Percentiles rank a stretch among this genome's conserved stretches.
Conservation (phyloP, 2,797 vertebrate species). For the Myotis daubentonii region DNA sequence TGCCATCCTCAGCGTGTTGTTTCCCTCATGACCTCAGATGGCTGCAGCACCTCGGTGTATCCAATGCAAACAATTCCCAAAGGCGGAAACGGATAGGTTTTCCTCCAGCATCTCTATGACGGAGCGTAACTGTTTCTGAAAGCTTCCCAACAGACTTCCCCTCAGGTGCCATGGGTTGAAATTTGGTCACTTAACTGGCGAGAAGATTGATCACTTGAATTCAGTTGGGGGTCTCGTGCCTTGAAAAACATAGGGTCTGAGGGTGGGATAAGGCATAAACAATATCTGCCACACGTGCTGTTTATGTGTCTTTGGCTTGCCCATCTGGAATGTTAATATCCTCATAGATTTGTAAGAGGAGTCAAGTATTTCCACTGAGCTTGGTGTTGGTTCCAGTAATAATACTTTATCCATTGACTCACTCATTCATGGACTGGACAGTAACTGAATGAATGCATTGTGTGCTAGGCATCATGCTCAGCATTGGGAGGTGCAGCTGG, state of each 20-base stretch:
- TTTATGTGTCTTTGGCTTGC: background rate
- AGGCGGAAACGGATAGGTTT: background rate
- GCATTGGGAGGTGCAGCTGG: background rate
- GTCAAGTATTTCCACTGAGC: slow-evolving; percentile 8
- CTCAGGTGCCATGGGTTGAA: background rate
- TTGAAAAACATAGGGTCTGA: background rate
- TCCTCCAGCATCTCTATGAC: background rate
- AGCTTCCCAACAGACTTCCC: background rate
- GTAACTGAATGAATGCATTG: background rate
- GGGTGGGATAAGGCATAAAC: background rate
- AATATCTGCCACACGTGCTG: background rate
- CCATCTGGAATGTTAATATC: background rate
- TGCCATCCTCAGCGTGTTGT: background rate
- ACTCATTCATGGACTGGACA: background rate
- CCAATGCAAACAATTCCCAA: background rate
- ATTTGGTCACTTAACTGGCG: slow-evolving; percentile 1
- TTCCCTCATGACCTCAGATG: background rate
- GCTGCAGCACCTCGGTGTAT: background rate
- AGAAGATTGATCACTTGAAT: slow-evolving; percentile 29
- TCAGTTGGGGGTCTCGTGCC: background rate
- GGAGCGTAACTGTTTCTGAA: background rate
- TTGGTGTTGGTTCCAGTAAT: slow-evolving; percentile 44
- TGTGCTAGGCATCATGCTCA: background rate
- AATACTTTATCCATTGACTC: background rate
- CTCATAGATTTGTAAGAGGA: slow-evolving; percentile 33